Evolutionary conservation across 2,888 invertebrate genomes (phyloP), one percentile per base, ranked within the genome.

Genomic region (Oithona nana): DNA sequence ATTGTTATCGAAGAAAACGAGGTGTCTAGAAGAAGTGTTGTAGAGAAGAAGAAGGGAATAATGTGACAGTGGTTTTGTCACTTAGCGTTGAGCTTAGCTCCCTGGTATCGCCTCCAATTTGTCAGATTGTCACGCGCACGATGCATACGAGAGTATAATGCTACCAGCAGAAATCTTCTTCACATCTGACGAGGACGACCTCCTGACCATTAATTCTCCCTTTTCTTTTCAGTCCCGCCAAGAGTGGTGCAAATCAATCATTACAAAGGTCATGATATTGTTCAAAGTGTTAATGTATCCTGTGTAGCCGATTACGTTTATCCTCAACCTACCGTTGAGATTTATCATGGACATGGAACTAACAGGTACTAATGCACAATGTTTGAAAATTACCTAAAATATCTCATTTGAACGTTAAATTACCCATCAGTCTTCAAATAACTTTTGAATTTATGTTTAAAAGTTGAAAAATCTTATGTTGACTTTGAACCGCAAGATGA

Each of bases 241-340:
- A 39, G 39, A 39, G 8, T 39, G 8, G 39, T 39, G 6, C 39
- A 39, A 39, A 39, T 39, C 39, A 39, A 39, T 39, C 39, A 39
- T 6, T 11, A 16, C 39, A 39, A 39, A 39, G 39, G 39, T 39
- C 39, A 39, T 16, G 39, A 39, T 16, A 39, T 39, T 11, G 39
- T 39, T 39, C 8, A 39, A 16, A 48, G 28, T 16, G 48, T 59
- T 11, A 59, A 59, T 59, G 24, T 59, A 50, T 49, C 59, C 59
- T 59, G 59, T 50, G 22, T 59, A n/a, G 59, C 29, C 4, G 59
- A 59, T 28, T 29, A 50, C 29, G 49, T 49, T 28, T 59, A 50
- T 26, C 59, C 59, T 1, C 50, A 59, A 20, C 59, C 59, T 26
- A 39, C 8, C 20, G n/a, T 59, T 11, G 50, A 49, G 24, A 50